Evolutionary conservation across 2,888 invertebrate species (phyloP).

Genomic region (Aspidiotus rigidus): DNA sequence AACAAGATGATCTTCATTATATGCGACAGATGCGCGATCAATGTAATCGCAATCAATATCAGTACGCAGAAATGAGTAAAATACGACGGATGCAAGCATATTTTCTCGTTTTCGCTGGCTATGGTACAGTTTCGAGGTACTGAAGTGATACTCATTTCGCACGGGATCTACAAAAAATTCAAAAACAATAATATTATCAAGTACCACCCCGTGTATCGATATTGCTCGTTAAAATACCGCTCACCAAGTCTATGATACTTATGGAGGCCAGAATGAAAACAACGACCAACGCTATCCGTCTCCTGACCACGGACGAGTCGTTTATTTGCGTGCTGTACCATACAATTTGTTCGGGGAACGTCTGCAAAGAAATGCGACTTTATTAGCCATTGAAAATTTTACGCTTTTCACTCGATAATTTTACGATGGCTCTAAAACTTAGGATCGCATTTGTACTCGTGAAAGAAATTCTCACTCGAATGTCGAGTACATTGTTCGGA

Average conservation of each 20-base stretch:
- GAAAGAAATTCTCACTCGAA: too few species aligned
- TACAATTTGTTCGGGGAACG: conserved; percentile 46
- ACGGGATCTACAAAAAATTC: conserved; percentile 18
- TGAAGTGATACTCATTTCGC: conserved; percentile 3
- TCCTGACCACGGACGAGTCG: conserved; percentile 50
- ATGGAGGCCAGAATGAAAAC: conserved; percentile 51
- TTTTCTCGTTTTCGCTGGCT: conserved; percentile 42
- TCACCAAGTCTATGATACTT: conserved; percentile 55
- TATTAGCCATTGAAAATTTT: not conserved
- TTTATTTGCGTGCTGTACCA: conserved; percentile 51
- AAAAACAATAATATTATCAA: not conserved
- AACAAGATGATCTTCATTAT: conserved; percentile 58
- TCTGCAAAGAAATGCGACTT: conserved; percentile 38
- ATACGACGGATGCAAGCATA: conserved; percentile 62
- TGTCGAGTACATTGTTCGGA: too few species aligned
- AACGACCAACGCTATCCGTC: conserved; percentile 50
- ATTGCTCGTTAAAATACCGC: conserved; percentile 36
- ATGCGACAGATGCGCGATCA: conserved; percentile 63
- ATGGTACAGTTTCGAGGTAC: conserved; percentile 40
- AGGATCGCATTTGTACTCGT: too few species aligned
- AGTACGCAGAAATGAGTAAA: conserved; percentile 61
- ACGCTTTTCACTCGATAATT: not conserved
- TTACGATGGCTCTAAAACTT: not conserved
- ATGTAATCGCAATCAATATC: conserved; percentile 58
- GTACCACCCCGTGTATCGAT: too few species aligned